These are phyloP conservation scores for Diachasmimorpha longicaudata DNA, from an alignment of 1,140 invertebrate species.

Conservation along the genomic window DNA sequence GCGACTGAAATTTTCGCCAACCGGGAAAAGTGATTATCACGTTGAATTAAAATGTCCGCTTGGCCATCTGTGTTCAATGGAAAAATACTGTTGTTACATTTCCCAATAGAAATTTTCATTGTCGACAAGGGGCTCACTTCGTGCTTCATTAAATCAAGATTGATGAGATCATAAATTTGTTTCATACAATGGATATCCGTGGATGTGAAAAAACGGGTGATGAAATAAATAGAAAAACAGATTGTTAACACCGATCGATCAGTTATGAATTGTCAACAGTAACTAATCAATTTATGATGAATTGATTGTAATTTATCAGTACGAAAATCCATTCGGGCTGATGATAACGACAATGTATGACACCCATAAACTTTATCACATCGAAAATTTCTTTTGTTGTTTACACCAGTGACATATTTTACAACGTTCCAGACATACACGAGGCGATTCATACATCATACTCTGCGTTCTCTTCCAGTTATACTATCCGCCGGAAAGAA, in stretches of 20 bases:
- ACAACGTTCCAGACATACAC: background rate
- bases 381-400: background rate
- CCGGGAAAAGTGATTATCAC: background rate
- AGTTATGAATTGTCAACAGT: background rate
- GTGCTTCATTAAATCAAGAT: background rate
- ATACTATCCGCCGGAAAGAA: background rate
- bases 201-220: background rate
- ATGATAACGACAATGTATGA: constrained; percentile 1
- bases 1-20: background rate
- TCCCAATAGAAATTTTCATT: background rate
- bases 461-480: background rate
- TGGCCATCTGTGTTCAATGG: background rate
- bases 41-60: background rate
- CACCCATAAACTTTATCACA: background rate
- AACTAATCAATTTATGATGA: background rate
- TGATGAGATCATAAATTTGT: constrained; percentile 10
- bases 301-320: constrained; percentile 2
- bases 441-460: background rate
- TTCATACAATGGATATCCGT: background rate
- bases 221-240: background rate
- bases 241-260: background rate
- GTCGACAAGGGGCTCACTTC: background rate
- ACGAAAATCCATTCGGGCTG: background rate
- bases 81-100: background rate
- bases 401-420: background rate